Base-by-base conservation (phyloP, 2,888 invertebrate genomes). In the Galerucella nymphaeae region DNA sequence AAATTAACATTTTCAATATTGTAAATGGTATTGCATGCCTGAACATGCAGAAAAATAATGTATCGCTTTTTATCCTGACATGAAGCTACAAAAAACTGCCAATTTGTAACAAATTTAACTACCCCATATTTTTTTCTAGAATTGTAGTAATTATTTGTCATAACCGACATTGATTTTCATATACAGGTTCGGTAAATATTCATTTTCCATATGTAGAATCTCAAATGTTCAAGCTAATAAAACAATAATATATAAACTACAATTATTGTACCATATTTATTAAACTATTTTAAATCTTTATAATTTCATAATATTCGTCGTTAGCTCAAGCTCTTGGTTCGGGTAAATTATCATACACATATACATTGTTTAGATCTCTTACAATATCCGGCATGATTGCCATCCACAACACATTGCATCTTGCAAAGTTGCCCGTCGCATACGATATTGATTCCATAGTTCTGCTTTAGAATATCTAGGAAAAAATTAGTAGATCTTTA, bases 1-100 rank as follows among this genome's bases (percentile, higher is more conserved):
- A 74, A 20, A 71, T 50, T 13, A 72, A 53, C 72, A 72, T 67
- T 20, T 61, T 58, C 59, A 16, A 30, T 16, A 41, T 6, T n/a
- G 2, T 42, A 61, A 61, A 41, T 41, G 16, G n/a, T 9, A 9
- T 10, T 53, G 53, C 53, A 18, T 53, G 16, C 9, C 53, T 10
- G 10, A 53, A n/a, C 18, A 10, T 53, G 53, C 53, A 16, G 10
- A 53, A 53, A 53, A 53, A 53, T 18, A 53, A 53, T n/a, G n/a
- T 10, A 53, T 8, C 9, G 16, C 10, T 53, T n/a, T 53, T 18
- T 16, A 50, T 16, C n/a, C n/a, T 48, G 14, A 14, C 4, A 48
- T n/a, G n/a, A 48, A 4, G n/a, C n/a, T 48, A 3, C 1, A n/a
- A n/a, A 13, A n/a, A 50, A 53, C 53, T 53, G 10, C 18, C 18